phyloP scores from a whole-genome alignment of 1,140 invertebrate species.

The Amphibalanus amphitrite region DNA sequence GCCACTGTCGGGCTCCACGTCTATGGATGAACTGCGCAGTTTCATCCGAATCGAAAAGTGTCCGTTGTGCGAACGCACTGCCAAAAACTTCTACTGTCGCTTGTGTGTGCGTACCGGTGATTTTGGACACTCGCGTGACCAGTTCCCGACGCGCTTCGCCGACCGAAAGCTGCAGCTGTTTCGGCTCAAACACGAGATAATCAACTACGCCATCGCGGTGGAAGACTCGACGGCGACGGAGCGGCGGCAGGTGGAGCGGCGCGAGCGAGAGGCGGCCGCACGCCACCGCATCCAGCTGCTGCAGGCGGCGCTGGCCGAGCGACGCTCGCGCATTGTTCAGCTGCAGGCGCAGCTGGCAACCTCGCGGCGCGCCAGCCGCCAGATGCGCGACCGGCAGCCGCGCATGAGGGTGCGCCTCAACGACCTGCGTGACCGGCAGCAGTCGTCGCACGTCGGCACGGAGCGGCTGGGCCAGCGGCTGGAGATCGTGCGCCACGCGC shows the following conservation, averaged over 20 bases:
- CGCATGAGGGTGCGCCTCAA: slow-evolving; percentile 2
- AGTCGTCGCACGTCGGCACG: neutral
- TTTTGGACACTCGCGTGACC: slow-evolving; percentile 39
- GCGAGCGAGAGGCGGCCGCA: slow-evolving; percentile 2
- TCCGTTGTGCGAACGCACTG: slow-evolving; percentile 44
- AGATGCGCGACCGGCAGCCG: slow-evolving; percentile 21
- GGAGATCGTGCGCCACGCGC: slow-evolving; percentile 17
- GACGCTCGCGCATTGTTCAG: neutral
- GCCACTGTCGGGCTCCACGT: neutral
- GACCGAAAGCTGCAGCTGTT: slow-evolving; percentile 56
- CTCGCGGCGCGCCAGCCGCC: slow-evolving; percentile 10
- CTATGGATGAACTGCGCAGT: neutral
- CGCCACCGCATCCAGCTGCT: neutral
- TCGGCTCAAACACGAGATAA: slow-evolving; percentile 11
- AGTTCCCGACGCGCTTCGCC: slow-evolving; percentile 34
- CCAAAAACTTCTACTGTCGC: slow-evolving; percentile 50
- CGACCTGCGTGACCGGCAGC: slow-evolving; percentile 6
- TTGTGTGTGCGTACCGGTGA: slow-evolving; percentile 51
- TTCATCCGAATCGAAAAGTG: slow-evolving; percentile 32
- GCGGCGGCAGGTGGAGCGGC: neutral
- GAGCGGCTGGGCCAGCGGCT: slow-evolving; percentile 5
- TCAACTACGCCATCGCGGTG: neutral
- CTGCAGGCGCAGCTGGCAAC: neutral
- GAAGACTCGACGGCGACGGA: slow-evolving; percentile 23
- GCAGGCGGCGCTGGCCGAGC: neutral